Percentiles rank a stretch among this genome's conserved stretches.
Evolutionary conservation across 2,113 vertebrate genomes (phyloP).

Genomic region (Numida meleagris): DNA sequence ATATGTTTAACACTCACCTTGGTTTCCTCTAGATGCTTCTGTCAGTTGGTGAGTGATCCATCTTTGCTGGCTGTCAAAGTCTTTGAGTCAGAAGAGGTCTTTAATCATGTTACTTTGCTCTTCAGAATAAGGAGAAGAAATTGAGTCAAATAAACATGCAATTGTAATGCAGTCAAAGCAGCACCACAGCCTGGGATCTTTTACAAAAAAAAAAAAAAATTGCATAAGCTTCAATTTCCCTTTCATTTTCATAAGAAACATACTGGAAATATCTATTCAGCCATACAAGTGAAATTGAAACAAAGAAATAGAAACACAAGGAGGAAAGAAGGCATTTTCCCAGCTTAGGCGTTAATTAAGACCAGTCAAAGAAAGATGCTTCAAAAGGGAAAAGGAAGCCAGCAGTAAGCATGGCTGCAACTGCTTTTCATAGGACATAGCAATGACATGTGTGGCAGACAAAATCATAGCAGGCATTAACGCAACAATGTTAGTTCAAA

Average conservation of each 20-base stretch:
- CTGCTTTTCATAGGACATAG: conserved; percentile 42
- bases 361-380: conserved; percentile 64
- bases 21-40: conserved; percentile 68
- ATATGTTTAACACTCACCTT: conserved; percentile 59
- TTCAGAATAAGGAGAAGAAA: conserved; percentile 34
- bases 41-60: conserved; percentile 14
- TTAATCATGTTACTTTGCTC: conserved; percentile 37
- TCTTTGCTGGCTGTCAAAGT: conserved; percentile 60
- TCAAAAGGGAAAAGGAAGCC: conserved; percentile 64
- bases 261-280: conserved; percentile 36
- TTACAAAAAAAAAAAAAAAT: conserved; percentile 30
- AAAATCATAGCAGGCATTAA: conserved; percentile 14
- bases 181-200: background rate
- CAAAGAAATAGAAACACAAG: conserved; percentile 57
- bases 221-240: conserved; percentile 45
- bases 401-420: conserved; percentile 10
- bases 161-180: conserved; percentile 7
- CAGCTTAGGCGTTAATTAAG: conserved; percentile 60
- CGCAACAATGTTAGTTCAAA: conserved; percentile 24
- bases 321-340: conserved; percentile 53
- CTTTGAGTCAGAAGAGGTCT: conserved; percentile 34
- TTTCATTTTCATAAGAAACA: conserved; percentile 49
- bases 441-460: conserved; percentile 18
- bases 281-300: conserved; percentile 50
- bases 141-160: conserved; percentile 3